phyloP scores from a whole-genome alignment of 2,113 vertebrate species.

The Leptodactylus fuscus region DNA sequence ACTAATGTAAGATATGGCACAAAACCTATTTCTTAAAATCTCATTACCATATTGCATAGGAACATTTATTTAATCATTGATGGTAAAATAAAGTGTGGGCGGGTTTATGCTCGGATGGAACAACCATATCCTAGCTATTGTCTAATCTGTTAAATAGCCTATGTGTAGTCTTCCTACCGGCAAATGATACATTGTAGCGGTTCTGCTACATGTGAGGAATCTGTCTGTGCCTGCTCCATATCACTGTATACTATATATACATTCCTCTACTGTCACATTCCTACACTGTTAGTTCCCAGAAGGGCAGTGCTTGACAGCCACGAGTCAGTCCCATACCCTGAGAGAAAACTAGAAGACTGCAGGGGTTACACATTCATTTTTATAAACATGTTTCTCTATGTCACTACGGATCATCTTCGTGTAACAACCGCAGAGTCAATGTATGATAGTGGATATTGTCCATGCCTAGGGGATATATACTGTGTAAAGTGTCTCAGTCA shows the following conservation, averaged over 20 bases:
- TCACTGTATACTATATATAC: neutral
- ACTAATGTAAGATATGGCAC: too few relatives aligned
- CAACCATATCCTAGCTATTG: neutral
- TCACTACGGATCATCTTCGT: neutral
- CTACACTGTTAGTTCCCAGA: neutral
- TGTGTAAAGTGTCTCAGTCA: too few relatives aligned
- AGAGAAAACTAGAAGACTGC: neutral
- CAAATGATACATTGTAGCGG: neutral
- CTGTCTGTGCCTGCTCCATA: too few relatives aligned
- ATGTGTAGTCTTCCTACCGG: neutral
- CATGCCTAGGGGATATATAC: too few relatives aligned
- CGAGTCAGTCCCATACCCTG: neutral
- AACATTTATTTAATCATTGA: neutral
- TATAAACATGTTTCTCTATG: neutral
- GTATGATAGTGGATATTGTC: too few relatives aligned
- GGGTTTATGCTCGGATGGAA: neutral
- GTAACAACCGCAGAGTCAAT: neutral
- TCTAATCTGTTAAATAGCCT: too few relatives aligned
- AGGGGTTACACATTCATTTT: too few relatives aligned
- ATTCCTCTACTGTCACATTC: neutral
- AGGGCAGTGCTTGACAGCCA: neutral
- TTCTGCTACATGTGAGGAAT: neutral
- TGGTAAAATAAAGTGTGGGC: neutral
- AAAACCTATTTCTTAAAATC: neutral
- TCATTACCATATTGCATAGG: neutral